Evolutionary conservation across 2,888 invertebrate genomes (phyloP).

Genomic region (Drosophila siamana): DNA sequence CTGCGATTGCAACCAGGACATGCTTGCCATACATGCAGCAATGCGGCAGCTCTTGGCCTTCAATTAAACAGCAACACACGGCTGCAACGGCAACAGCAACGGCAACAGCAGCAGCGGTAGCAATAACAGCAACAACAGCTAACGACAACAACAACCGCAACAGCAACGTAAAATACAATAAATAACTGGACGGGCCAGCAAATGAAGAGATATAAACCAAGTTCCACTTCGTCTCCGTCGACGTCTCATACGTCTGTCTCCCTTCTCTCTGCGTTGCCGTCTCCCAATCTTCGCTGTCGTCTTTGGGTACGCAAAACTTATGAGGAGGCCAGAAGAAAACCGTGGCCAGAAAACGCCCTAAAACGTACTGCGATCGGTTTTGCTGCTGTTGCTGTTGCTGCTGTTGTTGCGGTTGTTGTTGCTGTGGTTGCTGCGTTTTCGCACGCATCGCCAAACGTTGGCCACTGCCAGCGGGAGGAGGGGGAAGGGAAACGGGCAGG

Average conservation of each 20-base stretch:
- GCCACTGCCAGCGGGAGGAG: slow-evolving; percentile 47
- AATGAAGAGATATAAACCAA: slow-evolving; percentile 80
- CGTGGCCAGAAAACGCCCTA: slow-evolving; percentile 80
- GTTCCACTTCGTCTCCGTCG: slow-evolving; percentile 48
- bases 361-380: slow-evolving; percentile 68
- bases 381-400: slow-evolving; percentile 23
- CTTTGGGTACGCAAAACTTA: slow-evolving; percentile 72
- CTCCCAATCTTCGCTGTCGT: background rate
- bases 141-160: slow-evolving; percentile 46
- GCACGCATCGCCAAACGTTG: slow-evolving; percentile 73
- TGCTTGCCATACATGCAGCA: slow-evolving; percentile 80
- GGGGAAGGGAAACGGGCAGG: slow-evolving; percentile 42
- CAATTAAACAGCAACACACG: slow-evolving; percentile 71
- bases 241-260: too few species aligned
- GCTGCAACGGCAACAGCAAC: slow-evolving; percentile 42
- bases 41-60: slow-evolving; percentile 77
- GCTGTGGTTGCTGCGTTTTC: slow-evolving; percentile 75
- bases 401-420: slow-evolving; percentile 27
- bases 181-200: slow-evolving; percentile 75
- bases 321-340: slow-evolving; percentile 70
- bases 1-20: slow-evolving; percentile 76
- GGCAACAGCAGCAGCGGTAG: slow-evolving; percentile 32
- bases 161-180: slow-evolving; percentile 72
- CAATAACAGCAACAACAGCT: slow-evolving; percentile 39
- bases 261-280: background rate